These are phyloP conservation scores for Brachystomella parvula DNA, from an alignment of 1,140 invertebrate genomes.

Conservation along the genomic window DNA sequence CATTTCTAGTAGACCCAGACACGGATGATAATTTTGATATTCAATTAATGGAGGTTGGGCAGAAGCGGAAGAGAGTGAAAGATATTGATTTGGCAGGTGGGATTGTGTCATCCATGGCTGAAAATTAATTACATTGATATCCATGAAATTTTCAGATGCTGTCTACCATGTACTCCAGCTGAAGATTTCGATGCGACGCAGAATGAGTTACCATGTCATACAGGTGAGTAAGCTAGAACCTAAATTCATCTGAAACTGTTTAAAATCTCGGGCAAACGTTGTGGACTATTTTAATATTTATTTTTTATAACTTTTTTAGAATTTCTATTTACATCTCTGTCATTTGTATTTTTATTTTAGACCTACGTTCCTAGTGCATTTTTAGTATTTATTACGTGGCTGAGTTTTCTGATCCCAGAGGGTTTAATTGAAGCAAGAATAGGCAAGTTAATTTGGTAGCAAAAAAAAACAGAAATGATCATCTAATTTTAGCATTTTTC, in stretches of 20 bases:
- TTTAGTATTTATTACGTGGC: slow-evolving; percentile 58
- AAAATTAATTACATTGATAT: slow-evolving; percentile 5
- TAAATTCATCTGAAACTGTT: too few relatives aligned
- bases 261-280: too few relatives aligned
- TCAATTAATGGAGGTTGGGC: neutral
- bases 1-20: slow-evolving; percentile 14
- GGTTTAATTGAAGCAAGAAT: slow-evolving; percentile 53
- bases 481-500: neutral
- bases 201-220: neutral
- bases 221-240: too few relatives aligned
- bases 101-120: neutral
- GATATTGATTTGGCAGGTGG: slow-evolving; percentile 2
- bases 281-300: too few relatives aligned
- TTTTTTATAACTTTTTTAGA: slow-evolving; percentile 14
- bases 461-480: neutral
- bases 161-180: neutral
- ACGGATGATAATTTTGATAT: slow-evolving; percentile 23
- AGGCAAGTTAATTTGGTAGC: slow-evolving; percentile 35
- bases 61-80: neutral
- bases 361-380: slow-evolving; percentile 55
- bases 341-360: slow-evolving; percentile 51
- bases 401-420: slow-evolving; percentile 55
- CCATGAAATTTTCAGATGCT: slow-evolving; percentile 15
- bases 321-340: slow-evolving; percentile 41
- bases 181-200: neutral